Percentiles rank a stretch among this genome's conserved stretches.
Conservation (phyloP, 2,888 invertebrate species). For the Zeuzera pyrina region DNA sequence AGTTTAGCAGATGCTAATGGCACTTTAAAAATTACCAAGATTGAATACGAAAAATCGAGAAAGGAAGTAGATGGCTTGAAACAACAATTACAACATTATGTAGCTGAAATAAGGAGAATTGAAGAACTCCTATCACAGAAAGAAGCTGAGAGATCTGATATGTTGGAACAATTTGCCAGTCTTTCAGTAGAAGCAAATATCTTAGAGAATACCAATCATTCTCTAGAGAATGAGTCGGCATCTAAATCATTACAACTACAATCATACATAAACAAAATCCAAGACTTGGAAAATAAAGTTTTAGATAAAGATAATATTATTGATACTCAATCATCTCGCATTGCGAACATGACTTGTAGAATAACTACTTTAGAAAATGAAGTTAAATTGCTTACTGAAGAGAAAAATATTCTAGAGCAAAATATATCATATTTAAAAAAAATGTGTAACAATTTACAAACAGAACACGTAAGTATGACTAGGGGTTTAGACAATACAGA, state of each 20-base stretch:
- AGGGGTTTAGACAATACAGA: constrained; percentile 38
- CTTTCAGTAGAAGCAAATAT: constrained; percentile 84
- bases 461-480: constrained; percentile 30
- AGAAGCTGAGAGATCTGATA: constrained; percentile 85
- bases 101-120: constrained; percentile 83
- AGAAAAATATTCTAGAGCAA: constrained; percentile 53
- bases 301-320: constrained; percentile 55
- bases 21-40: constrained; percentile 74
- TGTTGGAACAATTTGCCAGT: constrained; percentile 85
- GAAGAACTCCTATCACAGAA: constrained; percentile 82
- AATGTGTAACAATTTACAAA: constrained; percentile 54
- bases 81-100: constrained; percentile 85
- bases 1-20: constrained; percentile 78
- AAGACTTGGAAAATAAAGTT: constrained; percentile 77
- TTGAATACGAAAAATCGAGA: constrained; percentile 78
- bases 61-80: constrained; percentile 83
- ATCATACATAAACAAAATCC: constrained; percentile 58
- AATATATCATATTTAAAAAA: constrained; percentile 55
- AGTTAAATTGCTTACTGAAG: constrained; percentile 55
- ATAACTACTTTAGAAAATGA: constrained; percentile 54
- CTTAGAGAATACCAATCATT: constrained; percentile 85
- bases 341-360: constrained; percentile 51
- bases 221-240: constrained; percentile 82
- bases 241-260: constrained; percentile 76
- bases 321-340: constrained; percentile 45